Evolutionary conservation across 1,140 invertebrate genomes (phyloP), one percentile per base, ranked within the genome.

Genomic region (Rhyzopertha dominica): DNA sequence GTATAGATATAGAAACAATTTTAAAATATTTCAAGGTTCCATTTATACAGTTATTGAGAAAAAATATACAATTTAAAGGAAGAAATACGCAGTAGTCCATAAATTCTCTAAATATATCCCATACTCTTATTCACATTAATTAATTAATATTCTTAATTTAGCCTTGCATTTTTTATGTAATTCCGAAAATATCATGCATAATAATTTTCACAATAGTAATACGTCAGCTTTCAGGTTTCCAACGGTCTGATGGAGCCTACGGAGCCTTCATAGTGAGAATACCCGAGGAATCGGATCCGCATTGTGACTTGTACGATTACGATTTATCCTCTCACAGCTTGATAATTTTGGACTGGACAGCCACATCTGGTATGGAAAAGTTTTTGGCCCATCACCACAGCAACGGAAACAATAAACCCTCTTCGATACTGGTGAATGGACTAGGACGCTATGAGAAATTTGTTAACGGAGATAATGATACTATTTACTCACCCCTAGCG

Each of bases 321-420:
- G 84, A 81, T 63, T 72, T 85, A 28, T 75, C 78, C 2, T 78
- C 83, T 9, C 85, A 90, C 62, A 73, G 77, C 0, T 77, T 92
- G 49, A 65, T 82, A 1, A 68, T 91, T 2, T 77, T 81, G 17
- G 89, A 93, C 59, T 93, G 89, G 89, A 73, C 82, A n/a, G 78
- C 82, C 45, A 69, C 78, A 28, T 65, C 82, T 4, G 80, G 82
- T 0, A 73, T 80, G 7, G 72, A 75, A 7, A 81, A 80, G 59
- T 90, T 90, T 67, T 72, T 82, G 2, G 76, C 77, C 13, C 87
- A 90, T 62, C 82, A 90, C 61, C 85, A 90, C 55, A 78, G 82
- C 1, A 69, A 74, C n/a, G 84, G 82, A 0, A 76, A 84, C 48
- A 90, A 90, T 59, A 89, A 89, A 56, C 84, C 88, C 0, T 71